Evolutionary conservation across 2,888 invertebrate genomes (phyloP), one percentile per base, ranked within the genome.

Genomic region (Exephanes ischioxanthus): DNA sequence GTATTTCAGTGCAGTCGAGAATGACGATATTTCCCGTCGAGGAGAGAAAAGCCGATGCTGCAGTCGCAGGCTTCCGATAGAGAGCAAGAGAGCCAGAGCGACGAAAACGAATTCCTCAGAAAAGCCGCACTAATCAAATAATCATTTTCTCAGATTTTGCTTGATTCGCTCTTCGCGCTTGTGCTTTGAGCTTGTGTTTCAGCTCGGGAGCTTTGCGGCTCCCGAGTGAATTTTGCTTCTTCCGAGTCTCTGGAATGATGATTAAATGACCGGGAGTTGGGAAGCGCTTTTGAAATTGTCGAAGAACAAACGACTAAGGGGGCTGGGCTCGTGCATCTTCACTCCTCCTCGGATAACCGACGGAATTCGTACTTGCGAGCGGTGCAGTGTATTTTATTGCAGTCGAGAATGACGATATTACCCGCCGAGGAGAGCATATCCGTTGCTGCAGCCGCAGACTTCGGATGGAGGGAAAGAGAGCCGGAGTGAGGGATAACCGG

Each of bases 371-470:
- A 26, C 19, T 55, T 55, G 55, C 1, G 22, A 9, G 55, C 55
- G 30, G 51, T 53, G 6, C 51, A 66, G 75, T 80, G 45, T 41
- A 41, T 9, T 41, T 41, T 61, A 58, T 48, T 61, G 61, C 45
- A 61, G 73, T 68, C 22, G 70, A 70, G 81, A 81, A 81, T 76
- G 68, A 81, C 70, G 72, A 70, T 81, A 81, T 81, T 81, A 81
- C 75, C 81, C 70, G 68, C 71, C 70, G 76, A 63, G 70, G 70
- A 81, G 75, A 76, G 81, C 76, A 70, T 70, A 76, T 81, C 76
- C 81, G 70, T 81, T 63, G 67, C 75, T 22, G 53, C 30, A 76
- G 76, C 71, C 76, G 37, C 76, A 66, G 53, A 76, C 63, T 63
- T 30, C 14, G 66, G 51, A 63, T 14, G 53, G 37, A 68, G 76